Percentiles rank a stretch among this genome's conserved stretches.
Evolutionary conservation across 2,113 vertebrate genomes (phyloP).

Genomic region (Anoplopoma fimbria): DNA sequence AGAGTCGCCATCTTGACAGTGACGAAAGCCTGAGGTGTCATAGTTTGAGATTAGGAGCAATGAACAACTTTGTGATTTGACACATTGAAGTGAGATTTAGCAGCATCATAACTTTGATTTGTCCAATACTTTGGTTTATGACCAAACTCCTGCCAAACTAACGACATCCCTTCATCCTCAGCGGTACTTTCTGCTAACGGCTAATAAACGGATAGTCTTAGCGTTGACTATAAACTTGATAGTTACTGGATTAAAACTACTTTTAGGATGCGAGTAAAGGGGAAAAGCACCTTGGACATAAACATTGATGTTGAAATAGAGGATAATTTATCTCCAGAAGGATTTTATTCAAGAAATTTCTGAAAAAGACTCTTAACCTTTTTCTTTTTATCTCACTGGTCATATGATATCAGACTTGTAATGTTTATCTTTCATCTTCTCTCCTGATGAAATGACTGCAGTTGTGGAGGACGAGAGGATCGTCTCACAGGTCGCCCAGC

Average conservation of each 20-base stretch:
- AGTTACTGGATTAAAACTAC: not conserved
- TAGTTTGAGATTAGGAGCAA: no score
- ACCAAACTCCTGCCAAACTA: not conserved
- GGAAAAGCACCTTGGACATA: no score
- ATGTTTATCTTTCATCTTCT: conserved; percentile 20
- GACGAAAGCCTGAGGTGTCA: no score
- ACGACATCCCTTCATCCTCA: not conserved
- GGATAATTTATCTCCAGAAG: not conserved
- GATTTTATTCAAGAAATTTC: not conserved
- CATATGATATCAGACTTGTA: not conserved
- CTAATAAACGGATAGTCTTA: not conserved
- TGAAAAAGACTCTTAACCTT: not conserved
- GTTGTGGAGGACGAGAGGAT: not conserved
- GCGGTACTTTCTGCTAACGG: not conserved
- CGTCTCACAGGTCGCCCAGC: not conserved
- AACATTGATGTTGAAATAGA: not conserved
- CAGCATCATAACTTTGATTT: no score
- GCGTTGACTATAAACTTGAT: not conserved
- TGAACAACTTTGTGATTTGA: no score
- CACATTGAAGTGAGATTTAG: no score
- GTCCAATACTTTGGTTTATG: not conserved
- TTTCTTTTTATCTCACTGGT: not conserved
- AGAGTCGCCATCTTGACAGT: no score
- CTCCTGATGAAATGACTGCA: not conserved
- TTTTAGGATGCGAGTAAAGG: not conserved